phyloP scores from a whole-genome alignment of 2,797 vertebrate genomes.

The Myotis daubentonii region DNA sequence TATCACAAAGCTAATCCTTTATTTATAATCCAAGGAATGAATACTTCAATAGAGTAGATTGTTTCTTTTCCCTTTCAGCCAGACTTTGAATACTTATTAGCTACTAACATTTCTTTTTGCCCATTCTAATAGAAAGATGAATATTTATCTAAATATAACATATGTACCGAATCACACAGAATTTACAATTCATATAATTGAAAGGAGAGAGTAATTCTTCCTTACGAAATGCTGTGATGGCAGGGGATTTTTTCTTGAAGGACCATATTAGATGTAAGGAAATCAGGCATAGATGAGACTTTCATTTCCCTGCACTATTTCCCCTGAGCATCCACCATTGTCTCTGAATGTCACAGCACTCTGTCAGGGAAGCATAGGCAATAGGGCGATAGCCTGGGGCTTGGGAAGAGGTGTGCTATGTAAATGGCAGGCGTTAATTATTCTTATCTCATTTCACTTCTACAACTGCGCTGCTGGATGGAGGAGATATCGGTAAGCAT shows the following conservation, averaged over 20 bases:
- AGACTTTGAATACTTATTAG: constrained; percentile 39
- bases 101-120: not conserved
- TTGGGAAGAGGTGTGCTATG: not conserved
- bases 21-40: not conserved
- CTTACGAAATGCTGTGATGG: not conserved
- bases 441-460: not conserved
- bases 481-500: not conserved
- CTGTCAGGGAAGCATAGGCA: not conserved
- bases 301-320: not conserved
- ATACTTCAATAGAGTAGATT: not conserved
- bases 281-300: not conserved
- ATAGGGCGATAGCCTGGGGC: not conserved
- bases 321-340: not conserved
- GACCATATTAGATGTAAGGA: not conserved
- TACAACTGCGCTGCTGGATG: not conserved
- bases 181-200: not conserved
- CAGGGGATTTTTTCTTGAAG: not conserved
- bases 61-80: not conserved
- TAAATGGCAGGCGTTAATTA: not conserved
- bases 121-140: constrained; percentile 14
- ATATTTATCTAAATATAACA: not conserved
- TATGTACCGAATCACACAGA: not conserved
- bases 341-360: not conserved
- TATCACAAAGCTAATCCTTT: not conserved
- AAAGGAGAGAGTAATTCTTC: not conserved